phyloP scores from a whole-genome alignment of 2,888 invertebrate species.

The Ischnus inquisitorius region DNA sequence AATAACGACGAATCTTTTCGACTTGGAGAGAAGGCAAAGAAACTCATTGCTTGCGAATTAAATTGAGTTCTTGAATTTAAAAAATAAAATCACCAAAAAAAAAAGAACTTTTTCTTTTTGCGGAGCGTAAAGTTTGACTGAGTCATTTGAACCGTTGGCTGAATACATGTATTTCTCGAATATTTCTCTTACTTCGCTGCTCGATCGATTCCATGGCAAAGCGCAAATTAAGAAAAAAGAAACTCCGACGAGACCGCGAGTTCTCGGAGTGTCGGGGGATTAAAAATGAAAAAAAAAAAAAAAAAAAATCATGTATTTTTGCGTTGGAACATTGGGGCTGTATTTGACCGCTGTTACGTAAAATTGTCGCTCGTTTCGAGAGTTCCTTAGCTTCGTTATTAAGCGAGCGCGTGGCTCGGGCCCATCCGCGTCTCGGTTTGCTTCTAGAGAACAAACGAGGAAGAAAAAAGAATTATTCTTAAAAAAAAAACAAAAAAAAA shows the following conservation, averaged over 20 bases:
- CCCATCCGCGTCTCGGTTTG: constrained; percentile 15
- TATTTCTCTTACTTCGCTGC: constrained; percentile 40
- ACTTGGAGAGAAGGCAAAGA: neutral
- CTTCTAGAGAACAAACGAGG: neutral
- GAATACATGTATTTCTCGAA: constrained; percentile 40
- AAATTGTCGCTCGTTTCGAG: constrained; percentile 15
- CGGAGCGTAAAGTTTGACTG: neutral
- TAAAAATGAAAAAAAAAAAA: too few relatives aligned
- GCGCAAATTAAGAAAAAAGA: constrained; percentile 10
- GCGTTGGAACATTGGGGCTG: neutral
- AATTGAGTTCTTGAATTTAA: constrained; percentile 11
- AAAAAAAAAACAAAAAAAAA: neutral
- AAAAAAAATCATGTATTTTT: constrained; percentile 13
- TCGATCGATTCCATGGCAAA: constrained; percentile 33
- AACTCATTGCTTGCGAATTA: neutral
- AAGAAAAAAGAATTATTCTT: neutral
- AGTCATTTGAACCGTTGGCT: constrained; percentile 11
- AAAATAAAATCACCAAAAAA: neutral
- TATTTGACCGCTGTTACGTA: constrained; percentile 13
- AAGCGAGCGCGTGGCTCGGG: constrained; percentile 1
- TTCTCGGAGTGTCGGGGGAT: too few relatives aligned
- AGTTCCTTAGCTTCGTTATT: constrained; percentile 13
- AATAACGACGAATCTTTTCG: neutral
- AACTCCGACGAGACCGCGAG: constrained; percentile 4
- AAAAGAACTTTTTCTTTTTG: constrained; percentile 2